A percentile compares a stretch with the other conserved stretches of the same genome.
phyloP scores from a whole-genome alignment of 2,888 invertebrate species.

The Oeneis ivallda region DNA sequence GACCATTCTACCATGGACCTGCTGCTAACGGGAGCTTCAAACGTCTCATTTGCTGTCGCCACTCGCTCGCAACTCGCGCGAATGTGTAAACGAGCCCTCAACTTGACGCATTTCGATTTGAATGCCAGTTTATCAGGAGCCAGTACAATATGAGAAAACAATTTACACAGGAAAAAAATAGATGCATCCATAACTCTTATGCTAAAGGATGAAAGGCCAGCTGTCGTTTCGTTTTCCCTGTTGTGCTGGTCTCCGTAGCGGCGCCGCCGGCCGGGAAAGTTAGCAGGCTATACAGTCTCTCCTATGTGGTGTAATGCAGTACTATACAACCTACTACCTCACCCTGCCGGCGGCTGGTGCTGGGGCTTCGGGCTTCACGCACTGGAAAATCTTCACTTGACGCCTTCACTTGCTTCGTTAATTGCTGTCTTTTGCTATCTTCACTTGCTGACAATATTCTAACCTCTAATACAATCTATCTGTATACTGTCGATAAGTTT shows the following conservation, averaged over 20 bases:
- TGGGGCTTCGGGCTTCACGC: background rate
- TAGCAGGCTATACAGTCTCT: slow-evolving; percentile 98
- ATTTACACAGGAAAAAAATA: background rate
- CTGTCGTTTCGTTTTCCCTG: background rate
- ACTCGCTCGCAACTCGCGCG: too few species aligned
- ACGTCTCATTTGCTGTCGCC: too few species aligned
- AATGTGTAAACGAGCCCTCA: too few species aligned
- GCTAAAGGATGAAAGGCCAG: background rate
- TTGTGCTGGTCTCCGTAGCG: slow-evolving; percentile 36
- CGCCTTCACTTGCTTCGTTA: background rate
- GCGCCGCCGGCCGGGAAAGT: slow-evolving; percentile 89
- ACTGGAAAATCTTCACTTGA: background rate
- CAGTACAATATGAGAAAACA: background rate
- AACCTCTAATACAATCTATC: too few species aligned
- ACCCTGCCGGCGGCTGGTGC: slow-evolving; percentile 82
- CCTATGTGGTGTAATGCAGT: slow-evolving; percentile 93
- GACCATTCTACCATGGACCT: too few species aligned
- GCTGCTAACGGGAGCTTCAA: too few species aligned
- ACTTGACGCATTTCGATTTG: too few species aligned
- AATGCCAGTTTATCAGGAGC: too few species aligned
- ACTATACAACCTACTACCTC: slow-evolving; percentile 99
- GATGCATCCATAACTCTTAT: background rate
- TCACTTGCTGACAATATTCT: too few species aligned
- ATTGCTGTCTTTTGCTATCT: too few species aligned
- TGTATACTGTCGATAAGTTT: background rate